Base-by-base conservation (phyloP, 2,113 vertebrate species). In the Tinamus guttatus region DNA sequence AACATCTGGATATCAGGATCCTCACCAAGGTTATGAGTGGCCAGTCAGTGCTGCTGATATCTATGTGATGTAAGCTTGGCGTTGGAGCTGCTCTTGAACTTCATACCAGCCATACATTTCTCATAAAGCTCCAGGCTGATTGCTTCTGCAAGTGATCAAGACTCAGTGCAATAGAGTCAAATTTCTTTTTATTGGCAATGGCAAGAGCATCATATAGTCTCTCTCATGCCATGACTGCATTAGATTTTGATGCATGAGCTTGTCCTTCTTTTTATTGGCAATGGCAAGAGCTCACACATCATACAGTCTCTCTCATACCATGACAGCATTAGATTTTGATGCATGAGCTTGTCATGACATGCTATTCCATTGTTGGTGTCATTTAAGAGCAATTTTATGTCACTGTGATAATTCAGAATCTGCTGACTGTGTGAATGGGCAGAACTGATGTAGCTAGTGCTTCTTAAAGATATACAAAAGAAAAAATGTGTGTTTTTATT, bases 201-300 rank as follows among this genome's bases (percentile, higher is more conserved):
- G 9, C 38, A 90, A 21, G 20, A 76, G 14, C 13, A 34, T 5
- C 0, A 0, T 25, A 13, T 14, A 3, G 56, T 76, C 5, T 27
- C 63, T 52, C 77, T 85, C 13, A 7, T 20, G 19, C 30, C 1
- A 0, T 43, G 32, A 22, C 7, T 41, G 34, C 51, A 30, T 52
- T 47, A 7, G 38, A 52, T 32, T 76, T 54, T 68, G 45, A n/a
- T 76, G 34, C 5, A 38, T 32, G 13, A 76, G 5, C 16, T 73
- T 88, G 47, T 64, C 75, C n/a, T 73, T 81, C 28, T 40, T n/a
- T 56, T 25, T 67, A n/a, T 70, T 74, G 18, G 22, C 56, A 30
- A 9, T 65, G 13, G 9, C 38, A 90, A 21, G 20, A 76, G 14
- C 14, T 81, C 30, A 56, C 18, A 6, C 13, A 34, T 5, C 0